Evolutionary conservation across 30 jellyfish, hydroid and myxozoan genomes (phyloP), one percentile per base, ranked within the genome.

Genomic region (Aurelia aurita complex sp. Pacific): DNA sequence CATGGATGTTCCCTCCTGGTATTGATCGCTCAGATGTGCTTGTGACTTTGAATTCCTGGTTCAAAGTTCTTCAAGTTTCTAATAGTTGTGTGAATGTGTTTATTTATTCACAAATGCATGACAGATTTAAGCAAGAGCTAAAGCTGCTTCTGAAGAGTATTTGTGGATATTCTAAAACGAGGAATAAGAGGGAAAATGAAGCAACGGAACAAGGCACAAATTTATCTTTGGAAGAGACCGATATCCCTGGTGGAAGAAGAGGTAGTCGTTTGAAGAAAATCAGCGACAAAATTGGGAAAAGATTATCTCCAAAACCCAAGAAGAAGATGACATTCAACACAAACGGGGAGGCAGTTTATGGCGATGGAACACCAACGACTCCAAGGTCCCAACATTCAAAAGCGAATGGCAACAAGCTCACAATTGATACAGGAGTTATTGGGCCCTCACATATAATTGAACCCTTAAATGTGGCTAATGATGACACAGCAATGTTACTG

Each of bases 11-110:
- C 52, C 86, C 82, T 4, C 52, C 57, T 34, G 97, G 96, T 23
- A 60, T 85, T 3, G 70, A 79, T 13, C 79, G 38, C 52, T 18
- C 85, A 29, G 67, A 73, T 2, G 18, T 51, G 42, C 81, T 91
- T n/a, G 81, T 82, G 59, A 53, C 77, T 18, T 34, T 91, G 51
- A 85, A 91, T 67, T 66, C 91, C 29, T 68, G 85, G 82, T 72
- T 85, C 73, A 85, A 85, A 57, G 69, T 85, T 46, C 77, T 91
- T 17, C 97, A 91, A 23, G 89, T 77, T 43, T 69, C 96, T 3
- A 91, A 91, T 77, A 84, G 96, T 42, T 90, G 90, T 38, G 89
- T 75, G 18, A 91, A 91, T 69, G 86, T 91, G 36, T 91, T 91
- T 80, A 91, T 91, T 53, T 91, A 91, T 82, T 82, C 96, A 2